Evolutionary conservation across 2,888 invertebrate species (phyloP), one percentile per base, ranked within the genome.

Genomic region (Plutella xylostella): DNA sequence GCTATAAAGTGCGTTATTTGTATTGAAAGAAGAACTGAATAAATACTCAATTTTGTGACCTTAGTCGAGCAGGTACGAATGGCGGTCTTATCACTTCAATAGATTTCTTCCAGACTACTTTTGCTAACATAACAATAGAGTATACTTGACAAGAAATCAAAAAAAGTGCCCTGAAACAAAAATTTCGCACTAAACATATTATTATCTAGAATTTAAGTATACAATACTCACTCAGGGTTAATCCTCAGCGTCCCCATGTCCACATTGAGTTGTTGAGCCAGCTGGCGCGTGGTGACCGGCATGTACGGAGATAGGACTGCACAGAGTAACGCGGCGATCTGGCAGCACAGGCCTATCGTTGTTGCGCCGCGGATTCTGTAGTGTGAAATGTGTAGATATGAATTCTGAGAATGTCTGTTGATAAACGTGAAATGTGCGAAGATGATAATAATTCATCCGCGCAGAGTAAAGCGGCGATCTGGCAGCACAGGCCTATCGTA

Each of bases 261-360:
- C 0, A 89, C 63, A 54, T 91, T 92, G 30, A 98, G 83, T 65
- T 98, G 96, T 11, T 77, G 68, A 49, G 89, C 86, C 48, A 98
- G 78, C 19, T 79, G 86, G 0, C 88, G 75, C 28, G 90, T 87
- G 0, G 93, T 90, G 40, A 87, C 86, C 0, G 99, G 99, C 93
- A 98, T 94, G 76, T 92, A 98, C 0, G 99, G 98, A 47, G 91
- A 89, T 22, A 98, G 70, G 14, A 98, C 72, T 1, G 92, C 87
- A 1, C 95, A 90, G 47, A 99, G 70, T 1, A 97, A 78, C 52
- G 72, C 73, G 1, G 71, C 84, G 11, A 84, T 54, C 89, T 92
- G 49, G 89, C 89, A 58, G 52, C 93, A 92, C 19, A 98, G 63
- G 1, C 93, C 95, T 41, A 97, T 90, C 1, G 97, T 91, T 0